These are phyloP conservation scores for Scaptodrosophila latifasciaeformis DNA, from an alignment of 2,888 invertebrate species.

Conservation along the genomic window DNA sequence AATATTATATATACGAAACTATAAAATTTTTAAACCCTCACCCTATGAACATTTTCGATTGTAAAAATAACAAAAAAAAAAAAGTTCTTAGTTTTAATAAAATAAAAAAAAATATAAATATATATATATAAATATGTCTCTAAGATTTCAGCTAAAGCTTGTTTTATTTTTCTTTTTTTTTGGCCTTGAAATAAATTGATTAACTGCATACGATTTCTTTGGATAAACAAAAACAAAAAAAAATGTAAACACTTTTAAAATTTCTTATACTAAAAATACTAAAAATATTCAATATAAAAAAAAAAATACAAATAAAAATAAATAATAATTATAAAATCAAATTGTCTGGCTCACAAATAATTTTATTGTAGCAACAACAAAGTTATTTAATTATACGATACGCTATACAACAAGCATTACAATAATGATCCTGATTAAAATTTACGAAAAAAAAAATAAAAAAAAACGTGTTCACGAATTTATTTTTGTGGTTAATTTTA, in stretches of 20 bases:
- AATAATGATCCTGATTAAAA: conserved; percentile 17
- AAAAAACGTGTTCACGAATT: too few species aligned
- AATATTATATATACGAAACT: too few species aligned
- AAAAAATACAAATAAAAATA: conserved; percentile 21
- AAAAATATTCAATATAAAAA: conserved; percentile 2
- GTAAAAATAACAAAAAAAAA: conserved; percentile 20
- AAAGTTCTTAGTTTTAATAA: conserved; percentile 6
- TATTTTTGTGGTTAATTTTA: neutral
- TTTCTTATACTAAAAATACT: too few species aligned
- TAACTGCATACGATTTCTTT: neutral
- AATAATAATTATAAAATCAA: conserved; percentile 49
- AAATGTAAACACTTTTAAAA: conserved; percentile 10
- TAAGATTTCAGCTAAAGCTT: conserved; percentile 51
- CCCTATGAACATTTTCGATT: conserved; percentile 20
- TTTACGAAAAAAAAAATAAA: conserved; percentile 5
- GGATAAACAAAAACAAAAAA: conserved; percentile 2
- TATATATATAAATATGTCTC: conserved; percentile 28
- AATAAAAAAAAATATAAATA: conserved; percentile 12
- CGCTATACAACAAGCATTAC: neutral
- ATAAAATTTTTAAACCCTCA: conserved; percentile 10
- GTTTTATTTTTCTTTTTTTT: conserved; percentile 30
- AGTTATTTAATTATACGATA: conserved; percentile 37
- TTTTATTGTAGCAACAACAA: conserved; percentile 31
- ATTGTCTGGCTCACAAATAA: conserved; percentile 12
- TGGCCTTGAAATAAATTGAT: conserved; percentile 10